Percentiles rank a stretch among this genome's conserved stretches.
phyloP scores from a whole-genome alignment of 2,113 vertebrate genomes.

The Cygnus buccinator region DNA sequence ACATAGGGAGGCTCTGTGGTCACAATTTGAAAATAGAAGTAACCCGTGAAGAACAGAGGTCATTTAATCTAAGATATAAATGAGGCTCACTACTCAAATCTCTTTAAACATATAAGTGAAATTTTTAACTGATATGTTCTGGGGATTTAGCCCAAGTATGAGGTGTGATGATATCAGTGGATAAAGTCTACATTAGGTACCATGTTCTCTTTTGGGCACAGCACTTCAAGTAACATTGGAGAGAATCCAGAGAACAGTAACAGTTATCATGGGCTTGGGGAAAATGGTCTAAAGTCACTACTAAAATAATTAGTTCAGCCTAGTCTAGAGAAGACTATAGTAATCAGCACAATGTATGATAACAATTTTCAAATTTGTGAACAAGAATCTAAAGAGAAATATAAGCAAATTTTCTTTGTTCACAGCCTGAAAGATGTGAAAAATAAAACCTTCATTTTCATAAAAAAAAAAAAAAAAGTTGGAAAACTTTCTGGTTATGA shows the following conservation, averaged over 20 bases:
- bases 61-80: background rate
- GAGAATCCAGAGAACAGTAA: background rate
- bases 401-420: background rate
- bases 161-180: background rate
- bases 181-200: background rate
- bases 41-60: background rate
- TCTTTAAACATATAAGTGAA: background rate
- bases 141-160: rapidly evolving
- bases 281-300: background rate
- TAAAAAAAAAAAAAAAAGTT: background rate
- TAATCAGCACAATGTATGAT: background rate
- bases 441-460: background rate
- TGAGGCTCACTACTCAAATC: background rate
- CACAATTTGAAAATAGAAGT: background rate
- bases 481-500: background rate
- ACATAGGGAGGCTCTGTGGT: background rate
- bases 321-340: background rate
- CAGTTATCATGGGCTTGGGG: background rate
- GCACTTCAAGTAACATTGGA: background rate
- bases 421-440: background rate
- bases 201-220: background rate
- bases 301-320: background rate
- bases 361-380: background rate
- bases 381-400: background rate
- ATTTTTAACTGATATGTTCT: background rate